Evolutionary conservation across 2,113 vertebrate genomes (phyloP).

Genomic region (Microcebus lehilahytsara): DNA sequence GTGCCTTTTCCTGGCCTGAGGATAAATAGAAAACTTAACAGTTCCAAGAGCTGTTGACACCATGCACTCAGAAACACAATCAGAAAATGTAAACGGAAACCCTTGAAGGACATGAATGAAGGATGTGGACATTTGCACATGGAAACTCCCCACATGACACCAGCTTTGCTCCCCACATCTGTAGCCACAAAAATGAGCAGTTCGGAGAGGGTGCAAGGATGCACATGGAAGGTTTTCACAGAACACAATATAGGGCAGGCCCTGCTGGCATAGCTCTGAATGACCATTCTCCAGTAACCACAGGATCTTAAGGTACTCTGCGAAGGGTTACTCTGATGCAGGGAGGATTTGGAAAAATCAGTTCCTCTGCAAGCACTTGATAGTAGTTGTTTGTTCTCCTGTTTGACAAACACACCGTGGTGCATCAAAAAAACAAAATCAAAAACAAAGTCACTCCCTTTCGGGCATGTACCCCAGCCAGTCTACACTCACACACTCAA

Average conservation of each 20-base stretch:
- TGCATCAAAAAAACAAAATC: not conserved
- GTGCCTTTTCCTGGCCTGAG: conserved; percentile 69
- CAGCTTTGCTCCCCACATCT: conserved; percentile 19
- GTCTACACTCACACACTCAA: not conserved
- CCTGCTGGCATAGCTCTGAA: not conserved
- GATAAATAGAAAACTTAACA: conserved; percentile 76
- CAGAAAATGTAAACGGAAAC: conserved; percentile 66
- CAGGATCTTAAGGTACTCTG: not conserved
- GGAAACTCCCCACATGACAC: not conserved
- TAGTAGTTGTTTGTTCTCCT: not conserved
- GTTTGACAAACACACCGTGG: not conserved
- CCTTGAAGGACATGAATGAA: conserved; percentile 60
- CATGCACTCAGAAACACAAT: conserved; percentile 66
- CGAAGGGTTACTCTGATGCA: not conserved
- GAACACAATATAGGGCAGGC: not conserved
- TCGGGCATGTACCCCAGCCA: not conserved
- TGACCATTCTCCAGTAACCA: not conserved
- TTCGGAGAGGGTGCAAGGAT: not conserved
- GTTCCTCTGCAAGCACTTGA: not conserved
- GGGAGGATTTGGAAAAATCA: not conserved
- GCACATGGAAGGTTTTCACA: not conserved
- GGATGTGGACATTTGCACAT: conserved; percentile 39
- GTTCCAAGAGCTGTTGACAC: conserved; percentile 69
- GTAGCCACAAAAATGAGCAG: not conserved
- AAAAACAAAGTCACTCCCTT: not conserved